Evolutionary conservation across 2,888 invertebrate genomes (phyloP), one percentile per base, ranked within the genome.

Genomic region (Bombylius discolor): DNA sequence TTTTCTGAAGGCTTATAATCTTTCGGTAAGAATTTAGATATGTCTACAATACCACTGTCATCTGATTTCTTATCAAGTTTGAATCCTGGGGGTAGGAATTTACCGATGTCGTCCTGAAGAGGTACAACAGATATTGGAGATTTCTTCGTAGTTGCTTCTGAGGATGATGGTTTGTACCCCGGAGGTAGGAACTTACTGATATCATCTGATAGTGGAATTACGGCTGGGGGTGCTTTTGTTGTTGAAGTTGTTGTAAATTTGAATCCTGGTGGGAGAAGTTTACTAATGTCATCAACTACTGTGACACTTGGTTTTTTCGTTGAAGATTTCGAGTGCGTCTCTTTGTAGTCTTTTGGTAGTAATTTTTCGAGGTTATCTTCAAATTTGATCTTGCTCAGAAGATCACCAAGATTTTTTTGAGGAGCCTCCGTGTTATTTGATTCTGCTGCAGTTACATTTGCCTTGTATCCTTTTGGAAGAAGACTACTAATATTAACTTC

Each of bases 241-340:
- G 68, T 50, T 1, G 69, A 59, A 5, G 58, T 68, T 36, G 71
- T 69, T 49, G 64, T 66, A 5, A 70, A 67, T 62, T 84, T 85
- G 64, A 79, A 87, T 5, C 82, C 84, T 9, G 82, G 79, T n/a
- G 85, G 85, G 59, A 85, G 71, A 51, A 85, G 76, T 61, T 81
- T 78, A 63, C 75, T 79, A 1, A 81, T 64, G 62, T 82, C 81
- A 61, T 81, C 80, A 48, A 76, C 73, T 63, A 79, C 76, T 11
- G 78, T 70, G 7, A 65, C 61, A 0, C 61, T 56, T 1, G 69
- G 65, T 49, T 67, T 79, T 75, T 63, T 73, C 71, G 67, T 49
- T n/a, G 60, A 58, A 54, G 71, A 72, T 46, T 68, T 73, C 59
- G 74, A 73, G 62, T 75, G 76, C 13, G 76, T 75, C 5, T 62